Percentiles rank a stretch among this genome's conserved stretches.
These are phyloP conservation scores for Hylaeus anthracinus DNA, from an alignment of 1,140 invertebrate species.

Conservation along the genomic window DNA sequence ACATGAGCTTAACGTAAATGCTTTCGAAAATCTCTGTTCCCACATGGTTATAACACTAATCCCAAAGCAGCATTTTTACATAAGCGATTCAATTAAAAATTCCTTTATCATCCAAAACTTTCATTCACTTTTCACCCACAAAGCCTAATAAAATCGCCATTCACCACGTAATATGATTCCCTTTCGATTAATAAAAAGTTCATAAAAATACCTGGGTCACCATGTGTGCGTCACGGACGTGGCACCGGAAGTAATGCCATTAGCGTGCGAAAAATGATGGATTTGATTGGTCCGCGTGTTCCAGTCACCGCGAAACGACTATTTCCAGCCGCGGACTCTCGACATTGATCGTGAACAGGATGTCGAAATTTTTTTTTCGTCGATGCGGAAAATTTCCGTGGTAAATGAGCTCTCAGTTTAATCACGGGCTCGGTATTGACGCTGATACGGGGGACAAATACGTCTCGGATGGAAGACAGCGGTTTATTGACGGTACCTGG, in stretches of 20 bases:
- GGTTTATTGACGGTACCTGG: background rate
- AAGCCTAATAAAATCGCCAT: too few relatives aligned
- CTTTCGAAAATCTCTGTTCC: too few relatives aligned
- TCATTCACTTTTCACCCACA: too few relatives aligned
- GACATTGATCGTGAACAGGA: background rate
- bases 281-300: background rate
- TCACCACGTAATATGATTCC: background rate
- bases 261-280: constrained; percentile 31
- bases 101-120: too few relatives aligned
- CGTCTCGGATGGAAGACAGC: background rate
- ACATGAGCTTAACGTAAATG: too few relatives aligned
- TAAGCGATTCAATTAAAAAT: too few relatives aligned
- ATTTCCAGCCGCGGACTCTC: background rate
- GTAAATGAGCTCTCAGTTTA: constrained; percentile 10
- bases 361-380: constrained; percentile 17
- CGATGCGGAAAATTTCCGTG: background rate
- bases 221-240: background rate
- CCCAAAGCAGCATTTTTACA: too few relatives aligned
- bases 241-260: constrained; percentile 24
- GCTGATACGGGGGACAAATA: constrained; percentile 8
- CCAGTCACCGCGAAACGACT: background rate
- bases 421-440: constrained; percentile 6
- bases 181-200: background rate
- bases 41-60: too few relatives aligned
- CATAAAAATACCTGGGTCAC: constrained; percentile 17